phyloP scores from a whole-genome alignment of 2,888 invertebrate species.

The Epistrophe eligans region DNA sequence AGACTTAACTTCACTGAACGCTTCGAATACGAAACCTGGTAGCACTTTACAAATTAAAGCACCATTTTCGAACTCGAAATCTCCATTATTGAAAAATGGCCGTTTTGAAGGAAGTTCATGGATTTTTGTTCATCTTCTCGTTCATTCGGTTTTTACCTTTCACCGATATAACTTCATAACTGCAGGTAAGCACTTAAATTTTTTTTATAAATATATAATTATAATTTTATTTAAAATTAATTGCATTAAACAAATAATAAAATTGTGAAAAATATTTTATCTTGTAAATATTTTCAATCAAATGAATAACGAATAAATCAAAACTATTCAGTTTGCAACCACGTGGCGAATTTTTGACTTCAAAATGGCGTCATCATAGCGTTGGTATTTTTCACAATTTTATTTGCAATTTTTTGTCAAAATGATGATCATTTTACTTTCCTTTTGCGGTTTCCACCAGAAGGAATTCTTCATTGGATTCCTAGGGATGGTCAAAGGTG shows the following conservation, averaged over 20 bases:
- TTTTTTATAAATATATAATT: background rate
- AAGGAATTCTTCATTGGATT: slow-evolving; percentile 79
- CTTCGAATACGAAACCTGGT: no score
- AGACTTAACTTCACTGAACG: no score
- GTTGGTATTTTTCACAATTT: slow-evolving; percentile 46
- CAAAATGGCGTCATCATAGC: slow-evolving; percentile 64
- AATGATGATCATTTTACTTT: slow-evolving; percentile 81
- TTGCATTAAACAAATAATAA: background rate
- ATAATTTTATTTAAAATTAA: background rate
- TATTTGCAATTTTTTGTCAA: background rate
- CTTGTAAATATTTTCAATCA: background rate
- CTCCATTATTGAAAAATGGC: slow-evolving; percentile 43
- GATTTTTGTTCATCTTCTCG: slow-evolving; percentile 77
- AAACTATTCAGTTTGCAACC: background rate
- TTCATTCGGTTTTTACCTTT: slow-evolving; percentile 83
- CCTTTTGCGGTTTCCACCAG: slow-evolving; percentile 85
- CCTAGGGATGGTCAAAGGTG: slow-evolving; percentile 82
- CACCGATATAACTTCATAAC: slow-evolving; percentile 81
- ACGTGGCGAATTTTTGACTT: slow-evolving; percentile 47
- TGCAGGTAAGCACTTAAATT: slow-evolving; percentile 81
- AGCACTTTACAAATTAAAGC: background rate
- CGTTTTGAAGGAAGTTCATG: slow-evolving; percentile 49
- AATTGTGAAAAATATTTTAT: slow-evolving; percentile 44
- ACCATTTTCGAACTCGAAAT: slow-evolving; percentile 40
- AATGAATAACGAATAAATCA: background rate